Percentiles rank a stretch among this genome's conserved stretches.
phyloP scores from a whole-genome alignment of 2,797 vertebrate species.

The Danio tinwini region DNA sequence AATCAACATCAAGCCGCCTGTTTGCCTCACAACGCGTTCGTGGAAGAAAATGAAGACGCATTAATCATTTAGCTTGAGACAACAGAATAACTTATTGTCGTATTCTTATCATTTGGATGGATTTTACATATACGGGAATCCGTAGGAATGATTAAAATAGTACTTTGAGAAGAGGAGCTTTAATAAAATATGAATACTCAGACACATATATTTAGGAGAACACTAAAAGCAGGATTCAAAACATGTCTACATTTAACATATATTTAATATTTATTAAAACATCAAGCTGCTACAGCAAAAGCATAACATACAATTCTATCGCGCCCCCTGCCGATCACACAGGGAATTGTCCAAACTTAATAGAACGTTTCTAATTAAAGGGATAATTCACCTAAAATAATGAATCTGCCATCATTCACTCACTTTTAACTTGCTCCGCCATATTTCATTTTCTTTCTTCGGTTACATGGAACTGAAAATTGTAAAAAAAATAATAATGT shows the following conservation, averaged over 20 bases:
- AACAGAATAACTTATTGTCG: neutral
- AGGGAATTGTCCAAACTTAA: neutral
- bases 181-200: no score
- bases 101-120: neutral
- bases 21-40: conserved; percentile 31
- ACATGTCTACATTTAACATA: neutral
- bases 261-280: neutral
- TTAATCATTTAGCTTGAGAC: conserved; percentile 6
- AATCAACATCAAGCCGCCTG: conserved; percentile 34
- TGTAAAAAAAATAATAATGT: no score
- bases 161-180: no score
- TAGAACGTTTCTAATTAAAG: neutral
- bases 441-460: no score
- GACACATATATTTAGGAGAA: neutral
- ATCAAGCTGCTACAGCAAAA: no score
- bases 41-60: neutral
- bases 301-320: neutral
- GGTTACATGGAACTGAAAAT: no score
- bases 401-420: no score
- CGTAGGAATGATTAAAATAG: no score
- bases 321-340: conserved; percentile 32
- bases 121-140: neutral
- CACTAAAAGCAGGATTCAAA: neutral
- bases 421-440: no score
- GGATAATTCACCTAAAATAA: no score